phyloP scores from a whole-genome alignment of 1,140 invertebrate genomes.

The Tyrophagus putrescentiae region DNA sequence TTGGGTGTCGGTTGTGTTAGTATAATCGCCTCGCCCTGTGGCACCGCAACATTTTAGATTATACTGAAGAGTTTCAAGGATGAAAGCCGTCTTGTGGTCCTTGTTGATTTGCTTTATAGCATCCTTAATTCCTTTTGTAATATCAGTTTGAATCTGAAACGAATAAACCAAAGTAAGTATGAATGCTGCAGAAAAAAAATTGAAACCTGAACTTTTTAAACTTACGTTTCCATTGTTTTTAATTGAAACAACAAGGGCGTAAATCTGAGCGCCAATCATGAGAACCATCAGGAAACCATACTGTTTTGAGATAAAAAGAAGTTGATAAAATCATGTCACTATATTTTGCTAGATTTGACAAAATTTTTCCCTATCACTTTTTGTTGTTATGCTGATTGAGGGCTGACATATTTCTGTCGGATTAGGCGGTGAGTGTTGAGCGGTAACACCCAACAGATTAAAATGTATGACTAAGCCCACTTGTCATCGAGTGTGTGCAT shows the following conservation, averaged over 20 bases:
- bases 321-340: too few relatives aligned
- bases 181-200: background rate
- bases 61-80: background rate
- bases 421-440: background rate
- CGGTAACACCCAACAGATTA: background rate
- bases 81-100: background rate
- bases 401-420: too few relatives aligned
- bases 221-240: background rate
- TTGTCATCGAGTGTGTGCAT: too few relatives aligned
- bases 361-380: too few relatives aligned
- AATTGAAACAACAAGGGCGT: background rate
- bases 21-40: background rate
- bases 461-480: background rate
- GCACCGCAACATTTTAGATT: conserved; percentile 4
- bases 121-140: background rate
- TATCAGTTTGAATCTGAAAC: background rate
- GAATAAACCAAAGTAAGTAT: background rate
- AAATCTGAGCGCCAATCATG: background rate
- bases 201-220: background rate
- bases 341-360: too few relatives aligned
- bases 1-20: background rate
- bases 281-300: background rate
- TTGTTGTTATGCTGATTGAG: too few relatives aligned
- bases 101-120: background rate
- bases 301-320: background rate